Base-by-base conservation (phyloP, 2,797 vertebrate species). In the Urophycis tenuis region DNA sequence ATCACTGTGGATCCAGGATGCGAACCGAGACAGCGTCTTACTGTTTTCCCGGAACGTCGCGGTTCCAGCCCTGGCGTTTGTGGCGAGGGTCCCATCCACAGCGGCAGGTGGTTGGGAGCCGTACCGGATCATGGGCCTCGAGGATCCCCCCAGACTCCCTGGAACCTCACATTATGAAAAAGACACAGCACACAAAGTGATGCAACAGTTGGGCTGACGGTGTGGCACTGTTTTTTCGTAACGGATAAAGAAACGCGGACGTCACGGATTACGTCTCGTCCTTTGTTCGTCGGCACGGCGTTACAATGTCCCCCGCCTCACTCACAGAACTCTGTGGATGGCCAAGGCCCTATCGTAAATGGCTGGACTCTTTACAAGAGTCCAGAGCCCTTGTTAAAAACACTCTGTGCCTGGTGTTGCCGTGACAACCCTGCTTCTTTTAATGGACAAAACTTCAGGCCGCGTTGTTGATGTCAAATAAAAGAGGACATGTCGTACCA, bases 31-130 rank as follows among this genome's bases (percentile, higher is more conserved):
- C 75, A 73, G 34, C 34, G 77, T 87, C 94, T 94, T 93, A 97
- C 96, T 92, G 71, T 90, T 91, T 78, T 84, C 86, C 67, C 88
- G 89, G 84, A 84, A 81, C 83, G 80, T 70, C 0, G 41, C 77
- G 74, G 90, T 81, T 74, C 74, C 49, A 53, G 90, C 79, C 39
- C 79, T 70, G 87, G 89, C 87, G 80, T 83, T 88, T 82, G 87
- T 53, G 78, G 85, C 75, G 71, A 78, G 19, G 75, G 84, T 74
- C 74, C 85, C 79, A 49, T 89, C n/a, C n/a, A n/a, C 89, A 77
- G 85, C 85, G 77, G 83, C 80, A 71, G 82, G 82, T 81, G 92
- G 84, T 77, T 93, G 88, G n/a, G 89, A 90, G 78, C 78, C 75
- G 76, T 71, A 90, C 12, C 82, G 85, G 11, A 67, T 29, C 45